These are phyloP conservation scores for Lacerta agilis DNA, from an alignment of 2,797 vertebrate species.

Conservation along the genomic window DNA sequence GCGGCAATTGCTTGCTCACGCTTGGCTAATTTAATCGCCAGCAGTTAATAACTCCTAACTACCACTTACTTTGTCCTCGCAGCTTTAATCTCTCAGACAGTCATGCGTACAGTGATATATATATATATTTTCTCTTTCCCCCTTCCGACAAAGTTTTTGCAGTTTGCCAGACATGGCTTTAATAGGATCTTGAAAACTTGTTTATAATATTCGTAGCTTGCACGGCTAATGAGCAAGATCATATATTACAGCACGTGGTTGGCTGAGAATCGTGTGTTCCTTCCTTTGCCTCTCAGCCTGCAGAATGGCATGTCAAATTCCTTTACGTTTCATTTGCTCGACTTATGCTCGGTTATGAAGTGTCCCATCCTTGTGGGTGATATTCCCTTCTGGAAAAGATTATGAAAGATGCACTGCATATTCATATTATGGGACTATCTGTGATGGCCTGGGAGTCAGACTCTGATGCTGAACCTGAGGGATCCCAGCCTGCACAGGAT, in stretches of 20 bases:
- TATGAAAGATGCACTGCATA: neutral
- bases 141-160: neutral
- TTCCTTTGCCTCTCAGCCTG: neutral
- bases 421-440: neutral
- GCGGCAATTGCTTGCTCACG: neutral
- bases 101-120: neutral
- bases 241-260: neutral
- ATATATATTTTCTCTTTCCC: neutral
- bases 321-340: neutral
- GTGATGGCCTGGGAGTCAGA: too few species aligned
- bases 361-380: too few species aligned
- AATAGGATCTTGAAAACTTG: neutral
- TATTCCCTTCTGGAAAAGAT: neutral
- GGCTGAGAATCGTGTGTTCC: neutral
- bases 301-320: neutral
- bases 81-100: neutral
- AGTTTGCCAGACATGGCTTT: neutral
- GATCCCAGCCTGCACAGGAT: too few species aligned
- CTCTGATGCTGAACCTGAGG: too few species aligned
- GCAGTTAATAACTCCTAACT: neutral
- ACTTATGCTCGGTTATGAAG: neutral
- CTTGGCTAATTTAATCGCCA: neutral
- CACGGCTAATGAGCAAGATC: neutral
- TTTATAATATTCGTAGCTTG: neutral
- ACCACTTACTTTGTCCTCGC: neutral